phyloP scores from a whole-genome alignment of 2,113 vertebrate genomes.

The Atlantisia rogersi region DNA sequence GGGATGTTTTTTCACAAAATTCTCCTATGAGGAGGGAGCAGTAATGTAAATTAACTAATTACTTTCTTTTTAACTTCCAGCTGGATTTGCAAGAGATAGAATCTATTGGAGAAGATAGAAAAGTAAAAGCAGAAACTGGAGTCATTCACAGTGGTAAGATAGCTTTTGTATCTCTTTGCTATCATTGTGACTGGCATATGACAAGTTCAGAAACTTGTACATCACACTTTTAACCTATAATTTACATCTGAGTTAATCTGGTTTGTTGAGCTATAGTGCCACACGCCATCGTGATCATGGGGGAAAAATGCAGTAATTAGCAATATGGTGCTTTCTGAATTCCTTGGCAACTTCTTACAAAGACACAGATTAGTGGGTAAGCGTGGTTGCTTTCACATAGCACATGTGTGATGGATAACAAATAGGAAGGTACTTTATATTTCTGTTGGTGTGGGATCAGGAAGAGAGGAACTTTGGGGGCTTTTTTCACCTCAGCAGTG shows the following conservation, averaged over 20 bases:
- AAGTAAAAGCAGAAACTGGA: background rate
- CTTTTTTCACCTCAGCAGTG: background rate
- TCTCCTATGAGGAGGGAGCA: background rate
- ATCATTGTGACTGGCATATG: background rate
- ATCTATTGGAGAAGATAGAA: background rate
- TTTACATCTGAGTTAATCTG: background rate
- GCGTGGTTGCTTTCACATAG: background rate
- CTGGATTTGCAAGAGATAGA: background rate
- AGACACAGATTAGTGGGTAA: background rate
- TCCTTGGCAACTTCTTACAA: background rate
- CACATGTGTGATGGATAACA: background rate
- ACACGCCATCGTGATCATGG: background rate
- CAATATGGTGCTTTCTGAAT: background rate
- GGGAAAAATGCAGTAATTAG: background rate
- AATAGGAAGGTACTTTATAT: background rate
- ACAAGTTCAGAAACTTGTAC: background rate
- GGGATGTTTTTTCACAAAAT: background rate
- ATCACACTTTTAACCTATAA: background rate
- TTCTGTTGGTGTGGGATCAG: background rate
- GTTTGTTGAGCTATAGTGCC: background rate
- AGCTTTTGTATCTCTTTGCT: background rate
- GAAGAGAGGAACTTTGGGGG: background rate
- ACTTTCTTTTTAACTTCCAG: background rate
- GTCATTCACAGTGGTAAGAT: background rate
- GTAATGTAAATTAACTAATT: background rate